Conservation (phyloP, 2,113 vertebrate species). For the Solea solea region DNA sequence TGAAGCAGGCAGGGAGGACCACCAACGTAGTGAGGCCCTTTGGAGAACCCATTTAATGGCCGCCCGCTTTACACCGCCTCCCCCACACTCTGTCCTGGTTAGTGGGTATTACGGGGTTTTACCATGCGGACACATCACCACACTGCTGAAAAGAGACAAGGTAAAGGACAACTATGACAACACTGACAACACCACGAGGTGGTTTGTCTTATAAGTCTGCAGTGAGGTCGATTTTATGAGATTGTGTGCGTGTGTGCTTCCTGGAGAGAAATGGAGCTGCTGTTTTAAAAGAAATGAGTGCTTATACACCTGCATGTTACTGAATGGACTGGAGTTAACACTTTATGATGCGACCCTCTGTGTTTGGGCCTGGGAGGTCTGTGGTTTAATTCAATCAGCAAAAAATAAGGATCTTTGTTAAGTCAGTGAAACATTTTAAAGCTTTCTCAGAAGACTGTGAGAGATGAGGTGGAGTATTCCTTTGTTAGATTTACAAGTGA, state of each 20-base stretch:
- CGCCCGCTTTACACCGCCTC: constrained; percentile 12
- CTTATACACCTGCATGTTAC: constrained; percentile 14
- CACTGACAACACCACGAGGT: constrained; percentile 51
- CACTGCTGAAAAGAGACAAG: constrained; percentile 38
- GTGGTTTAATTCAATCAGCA: no score
- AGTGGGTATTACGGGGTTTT: constrained; percentile 54
- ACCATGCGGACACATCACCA: constrained; percentile 33
- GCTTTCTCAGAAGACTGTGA: no score
- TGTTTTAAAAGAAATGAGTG: not conserved
- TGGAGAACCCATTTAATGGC: constrained; percentile 44
- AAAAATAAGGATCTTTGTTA: no score
- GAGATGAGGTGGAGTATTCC: no score
- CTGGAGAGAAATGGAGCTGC: constrained; percentile 7
- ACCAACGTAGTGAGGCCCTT: constrained; percentile 63
- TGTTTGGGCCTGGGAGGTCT: not conserved
- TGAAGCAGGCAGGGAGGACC: constrained; percentile 52
- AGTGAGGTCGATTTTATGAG: constrained; percentile 25
- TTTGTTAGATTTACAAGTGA: no score
- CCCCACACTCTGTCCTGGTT: constrained; percentile 28
- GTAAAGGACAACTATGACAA: constrained; percentile 51
- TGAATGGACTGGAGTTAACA: constrained; percentile 1
- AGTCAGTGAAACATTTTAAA: no score
- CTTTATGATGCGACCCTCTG: no score
- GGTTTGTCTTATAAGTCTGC: constrained; percentile 21
- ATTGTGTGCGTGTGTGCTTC: constrained; percentile 1